phyloP scores from a whole-genome alignment of 2,113 vertebrate species.

The Pteronura brasiliensis region DNA sequence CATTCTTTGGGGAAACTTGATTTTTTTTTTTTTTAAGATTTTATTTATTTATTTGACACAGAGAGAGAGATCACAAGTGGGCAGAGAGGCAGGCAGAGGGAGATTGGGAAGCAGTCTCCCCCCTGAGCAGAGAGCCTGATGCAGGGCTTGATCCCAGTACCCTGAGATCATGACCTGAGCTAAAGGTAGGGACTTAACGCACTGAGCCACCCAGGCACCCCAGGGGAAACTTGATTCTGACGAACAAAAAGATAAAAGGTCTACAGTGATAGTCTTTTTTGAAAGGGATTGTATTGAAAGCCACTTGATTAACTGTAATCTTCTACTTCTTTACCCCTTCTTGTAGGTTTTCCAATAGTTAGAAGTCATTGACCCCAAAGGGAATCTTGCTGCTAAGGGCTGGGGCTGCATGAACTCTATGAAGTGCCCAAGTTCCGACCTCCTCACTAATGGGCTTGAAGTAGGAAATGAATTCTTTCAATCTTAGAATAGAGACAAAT shows the following conservation, averaged over 20 bases:
- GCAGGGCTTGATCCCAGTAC: no score
- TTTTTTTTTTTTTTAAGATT: background rate
- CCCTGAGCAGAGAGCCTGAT: no score
- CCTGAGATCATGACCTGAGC: no score
- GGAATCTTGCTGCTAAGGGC: background rate
- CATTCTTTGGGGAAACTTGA: slow-evolving; percentile 2
- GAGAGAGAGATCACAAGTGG: no score
- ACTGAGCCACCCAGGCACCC: no score
- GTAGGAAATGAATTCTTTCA: background rate
- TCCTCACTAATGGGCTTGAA: background rate
- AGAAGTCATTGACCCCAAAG: background rate
- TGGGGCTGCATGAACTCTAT: background rate
- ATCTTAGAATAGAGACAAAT: background rate
- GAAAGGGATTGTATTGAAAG: background rate
- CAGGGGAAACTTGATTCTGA: slow-evolving; percentile 44
- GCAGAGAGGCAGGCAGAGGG: no score
- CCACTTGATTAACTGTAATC: background rate
- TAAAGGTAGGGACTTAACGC: no score
- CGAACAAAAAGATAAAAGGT: slow-evolving; percentile 30
- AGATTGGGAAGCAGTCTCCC: no score
- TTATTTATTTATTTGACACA: no score
- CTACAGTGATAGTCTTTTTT: background rate
- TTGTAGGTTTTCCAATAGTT: background rate
- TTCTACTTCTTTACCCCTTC: background rate
- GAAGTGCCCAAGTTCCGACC: background rate